Evolutionary conservation across 2,113 vertebrate genomes (phyloP).

Genomic region (Carlito syrichta): DNA sequence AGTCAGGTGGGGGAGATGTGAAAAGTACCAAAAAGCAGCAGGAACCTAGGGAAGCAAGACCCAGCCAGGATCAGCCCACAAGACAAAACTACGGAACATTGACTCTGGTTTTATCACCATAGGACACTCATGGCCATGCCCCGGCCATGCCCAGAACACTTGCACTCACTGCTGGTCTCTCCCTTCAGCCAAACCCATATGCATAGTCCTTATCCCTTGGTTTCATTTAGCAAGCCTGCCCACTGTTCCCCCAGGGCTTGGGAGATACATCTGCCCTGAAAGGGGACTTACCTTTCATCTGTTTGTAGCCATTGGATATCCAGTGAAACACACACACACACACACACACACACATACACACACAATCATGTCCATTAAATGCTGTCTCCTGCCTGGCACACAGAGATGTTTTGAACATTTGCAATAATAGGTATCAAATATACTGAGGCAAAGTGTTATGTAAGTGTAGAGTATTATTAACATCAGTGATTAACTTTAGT

Average conservation of each 20-base stretch:
- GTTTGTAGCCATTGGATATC: neutral
- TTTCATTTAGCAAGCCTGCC: neutral
- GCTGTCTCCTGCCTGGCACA: neutral
- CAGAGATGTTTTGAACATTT: conserved; percentile 16
- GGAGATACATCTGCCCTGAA: neutral
- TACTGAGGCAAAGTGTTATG: conserved; percentile 38
- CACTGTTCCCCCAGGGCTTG: neutral
- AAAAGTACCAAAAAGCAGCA: neutral
- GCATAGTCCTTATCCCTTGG: neutral
- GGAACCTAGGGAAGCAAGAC: neutral
- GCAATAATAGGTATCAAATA: conserved; percentile 23
- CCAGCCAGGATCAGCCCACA: neutral
- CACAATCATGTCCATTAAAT: neutral
- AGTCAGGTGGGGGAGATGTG: neutral
- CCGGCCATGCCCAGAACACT: neutral
- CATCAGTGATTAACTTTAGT: conserved; percentile 52
- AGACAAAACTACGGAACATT: neutral
- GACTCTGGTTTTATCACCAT: neutral
- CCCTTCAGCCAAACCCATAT: neutral
- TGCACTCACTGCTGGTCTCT: neutral
- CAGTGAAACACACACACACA: neutral
- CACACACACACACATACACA: neutral
- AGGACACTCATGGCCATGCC: too few species aligned
- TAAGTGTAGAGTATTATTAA: conserved; percentile 59
- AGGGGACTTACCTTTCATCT: neutral